Evolutionary conservation across 1,140 invertebrate species (phyloP), one percentile per base, ranked within the genome.

Genomic region (Heliothis subflexa): DNA sequence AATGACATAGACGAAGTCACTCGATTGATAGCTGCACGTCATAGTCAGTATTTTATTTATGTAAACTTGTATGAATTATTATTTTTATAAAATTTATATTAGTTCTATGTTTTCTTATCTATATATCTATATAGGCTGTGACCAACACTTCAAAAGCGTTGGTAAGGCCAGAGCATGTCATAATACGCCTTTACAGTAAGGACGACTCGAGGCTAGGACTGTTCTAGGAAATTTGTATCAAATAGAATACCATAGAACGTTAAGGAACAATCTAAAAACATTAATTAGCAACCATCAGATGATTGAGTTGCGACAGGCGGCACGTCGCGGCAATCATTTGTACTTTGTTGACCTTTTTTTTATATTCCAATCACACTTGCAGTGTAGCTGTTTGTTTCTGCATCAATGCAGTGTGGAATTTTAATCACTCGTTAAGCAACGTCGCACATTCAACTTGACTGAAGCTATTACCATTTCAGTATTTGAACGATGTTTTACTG

Each of bases 401-500:
- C 55, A 59, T 16, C 33, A 14, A 16, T 59, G 71, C 73, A 64
- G 47, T 52, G 45, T 50, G 45, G 73, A 75, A 75, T 75, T 33
- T 62, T 75, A 75, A 75, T 75, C 47, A 75, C 33, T 54, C 18
- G 55, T 50, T 64, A 75, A 54, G 45, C 55, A 73, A 73, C 52
- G 11, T n/a, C 5, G 55, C 54, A 75, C 73, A 50, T 62, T 49
- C 33, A 28, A 61, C 28, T 33, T 62, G 11, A 75, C 57, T 33
- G 68, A 55, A 71, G 28, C 68, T 28, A 55, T 70, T 64, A 75
- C 59, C 59, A 75, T 62, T 64, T 64, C 59, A 75, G 73, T 75
- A 75, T 75, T 75, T 75, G 55, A 74, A 74, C 55, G 12, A 25
- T 49, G 55, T 61, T 74, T 40, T 59, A 49, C 55, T 74, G 18